phyloP scores from a whole-genome alignment of 2,888 invertebrate genomes.

The Tridacna crocea region DNA sequence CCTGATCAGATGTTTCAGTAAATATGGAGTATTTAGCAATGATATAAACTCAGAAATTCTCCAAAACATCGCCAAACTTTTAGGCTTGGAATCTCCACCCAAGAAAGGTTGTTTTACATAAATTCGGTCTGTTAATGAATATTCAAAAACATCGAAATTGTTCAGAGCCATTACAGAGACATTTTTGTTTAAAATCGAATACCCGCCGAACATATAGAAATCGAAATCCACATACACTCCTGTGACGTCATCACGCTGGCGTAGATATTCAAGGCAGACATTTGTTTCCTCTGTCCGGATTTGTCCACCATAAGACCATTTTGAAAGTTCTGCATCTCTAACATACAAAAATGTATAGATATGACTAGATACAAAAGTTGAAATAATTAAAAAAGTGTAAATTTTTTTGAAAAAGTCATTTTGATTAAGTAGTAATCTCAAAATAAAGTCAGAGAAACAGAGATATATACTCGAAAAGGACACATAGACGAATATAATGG shows the following conservation, averaged over 20 bases:
- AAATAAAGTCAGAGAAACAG: slow-evolving; percentile 12
- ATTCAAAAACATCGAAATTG: slow-evolving; percentile 59
- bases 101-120: neutral
- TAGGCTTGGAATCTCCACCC: neutral
- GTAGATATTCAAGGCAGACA: slow-evolving; percentile 64
- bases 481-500: slow-evolving; percentile 69
- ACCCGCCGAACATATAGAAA: slow-evolving; percentile 70
- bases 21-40: slow-evolving; percentile 66
- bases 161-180: slow-evolving; percentile 70
- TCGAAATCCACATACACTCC: slow-evolving; percentile 74
- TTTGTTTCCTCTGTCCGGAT: slow-evolving; percentile 63
- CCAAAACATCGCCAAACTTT: slow-evolving; percentile 49
- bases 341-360: slow-evolving; percentile 30
- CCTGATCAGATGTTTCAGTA: slow-evolving; percentile 67
- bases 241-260: slow-evolving; percentile 70
- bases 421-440: slow-evolving; percentile 22
- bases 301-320: slow-evolving; percentile 63
- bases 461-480: slow-evolving; percentile 38
- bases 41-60: slow-evolving; percentile 72
- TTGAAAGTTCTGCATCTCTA: slow-evolving; percentile 23
- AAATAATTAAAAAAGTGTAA: slow-evolving; percentile 41
- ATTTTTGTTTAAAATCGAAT: slow-evolving; percentile 69
- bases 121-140: neutral
- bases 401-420: slow-evolving; percentile 35
- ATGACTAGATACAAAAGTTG: slow-evolving; percentile 47